Percentiles rank a stretch among this genome's conserved stretches.
Evolutionary conservation across 2,113 vertebrate genomes (phyloP).

Genomic region (Thalassarche chlororhynchos): DNA sequence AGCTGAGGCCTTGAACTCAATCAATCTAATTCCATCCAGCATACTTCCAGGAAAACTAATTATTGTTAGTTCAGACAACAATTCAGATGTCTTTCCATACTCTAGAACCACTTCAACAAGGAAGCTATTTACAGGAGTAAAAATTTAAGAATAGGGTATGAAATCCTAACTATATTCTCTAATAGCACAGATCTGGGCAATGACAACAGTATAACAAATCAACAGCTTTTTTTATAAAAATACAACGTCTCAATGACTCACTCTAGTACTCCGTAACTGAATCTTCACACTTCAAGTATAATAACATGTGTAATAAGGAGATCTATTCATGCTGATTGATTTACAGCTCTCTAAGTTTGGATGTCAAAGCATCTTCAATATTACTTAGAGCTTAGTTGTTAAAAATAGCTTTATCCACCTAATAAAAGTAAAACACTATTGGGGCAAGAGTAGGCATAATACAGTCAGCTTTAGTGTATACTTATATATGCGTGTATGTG

Average conservation of each 20-base stretch:
- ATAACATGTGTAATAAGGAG: neutral
- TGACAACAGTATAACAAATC: neutral
- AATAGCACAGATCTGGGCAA: neutral
- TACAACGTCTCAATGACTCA: neutral
- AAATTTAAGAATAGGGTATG: neutral
- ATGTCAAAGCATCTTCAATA: neutral
- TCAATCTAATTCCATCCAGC: neutral
- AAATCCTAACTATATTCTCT: neutral
- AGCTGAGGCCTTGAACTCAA: neutral
- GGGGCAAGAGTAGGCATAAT: neutral
- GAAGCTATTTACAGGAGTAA: neutral
- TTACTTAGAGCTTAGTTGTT: neutral
- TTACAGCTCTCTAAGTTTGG: neutral
- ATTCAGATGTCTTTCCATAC: neutral
- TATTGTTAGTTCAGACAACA: neutral
- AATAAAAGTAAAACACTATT: neutral
- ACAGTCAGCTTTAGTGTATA: neutral
- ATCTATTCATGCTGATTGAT: neutral
- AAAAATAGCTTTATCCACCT: neutral
- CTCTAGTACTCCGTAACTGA: neutral
- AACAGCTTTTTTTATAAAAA: neutral
- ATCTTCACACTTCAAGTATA: neutral
- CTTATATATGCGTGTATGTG: fast-evolving
- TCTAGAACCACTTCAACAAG: neutral
- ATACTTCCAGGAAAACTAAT: neutral